These are phyloP conservation scores for Mareca penelope DNA, from an alignment of 2,797 vertebrate genomes.

Conservation along the genomic window DNA sequence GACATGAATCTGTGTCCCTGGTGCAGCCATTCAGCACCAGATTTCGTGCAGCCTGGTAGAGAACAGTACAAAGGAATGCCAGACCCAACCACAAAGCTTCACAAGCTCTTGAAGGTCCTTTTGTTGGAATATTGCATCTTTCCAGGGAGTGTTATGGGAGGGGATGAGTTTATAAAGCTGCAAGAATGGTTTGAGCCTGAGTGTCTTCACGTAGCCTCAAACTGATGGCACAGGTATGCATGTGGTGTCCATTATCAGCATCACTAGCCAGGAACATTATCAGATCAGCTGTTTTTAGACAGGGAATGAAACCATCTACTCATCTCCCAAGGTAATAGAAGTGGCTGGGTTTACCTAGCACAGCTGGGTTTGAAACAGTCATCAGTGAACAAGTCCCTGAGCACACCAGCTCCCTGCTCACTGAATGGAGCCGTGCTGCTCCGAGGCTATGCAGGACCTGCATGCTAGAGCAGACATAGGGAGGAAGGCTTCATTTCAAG, in stretches of 20 bases:
- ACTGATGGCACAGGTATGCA: accelerated
- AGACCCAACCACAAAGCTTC: not conserved
- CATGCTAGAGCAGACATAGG: not conserved
- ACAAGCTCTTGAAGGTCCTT: not conserved
- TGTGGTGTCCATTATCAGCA: not conserved
- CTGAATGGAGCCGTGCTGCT: not conserved
- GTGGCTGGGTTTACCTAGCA: accelerated
- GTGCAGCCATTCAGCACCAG: not conserved
- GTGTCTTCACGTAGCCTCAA: not conserved
- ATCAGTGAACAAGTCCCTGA: not conserved
- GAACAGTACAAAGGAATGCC: not conserved
- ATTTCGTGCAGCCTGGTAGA: not conserved
- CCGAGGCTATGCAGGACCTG: not conserved
- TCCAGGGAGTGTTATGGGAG: not conserved
- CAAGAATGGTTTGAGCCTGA: not conserved
- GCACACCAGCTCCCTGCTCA: not conserved
- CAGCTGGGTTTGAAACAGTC: not conserved
- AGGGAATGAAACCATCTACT: not conserved
- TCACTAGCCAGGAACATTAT: not conserved
- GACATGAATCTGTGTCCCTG: not conserved
- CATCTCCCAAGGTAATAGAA: not conserved
- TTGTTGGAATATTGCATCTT: not conserved
- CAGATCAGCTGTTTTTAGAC: not conserved
- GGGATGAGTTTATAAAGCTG: not conserved
- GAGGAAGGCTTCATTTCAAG: not conserved